These are phyloP conservation scores for Pangasius djambal DNA, from an alignment of 2,797 vertebrate genomes.

Conservation along the genomic window DNA sequence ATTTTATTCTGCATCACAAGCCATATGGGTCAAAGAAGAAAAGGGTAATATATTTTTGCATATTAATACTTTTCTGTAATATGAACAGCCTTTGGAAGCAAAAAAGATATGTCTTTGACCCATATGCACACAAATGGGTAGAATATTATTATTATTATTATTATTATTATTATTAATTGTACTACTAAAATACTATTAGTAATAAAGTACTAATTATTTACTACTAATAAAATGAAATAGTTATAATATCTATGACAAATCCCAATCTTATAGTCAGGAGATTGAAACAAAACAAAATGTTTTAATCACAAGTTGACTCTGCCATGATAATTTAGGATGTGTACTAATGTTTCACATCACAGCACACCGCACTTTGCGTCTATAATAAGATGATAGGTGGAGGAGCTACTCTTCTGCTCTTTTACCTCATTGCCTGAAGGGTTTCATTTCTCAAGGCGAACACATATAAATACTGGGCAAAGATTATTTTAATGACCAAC, in stretches of 20 bases:
- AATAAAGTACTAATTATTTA: neutral
- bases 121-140: neutral
- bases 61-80: neutral
- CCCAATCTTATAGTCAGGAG: neutral
- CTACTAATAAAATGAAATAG: neutral
- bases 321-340: neutral
- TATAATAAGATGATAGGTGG: neutral
- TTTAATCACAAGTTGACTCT: neutral
- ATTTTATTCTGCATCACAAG: constrained; percentile 12
- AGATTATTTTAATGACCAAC: neutral
- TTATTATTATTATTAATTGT: neutral
- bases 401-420: neutral
- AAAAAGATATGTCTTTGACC: neutral
- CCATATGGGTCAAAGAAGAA: neutral
- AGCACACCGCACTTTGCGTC: neutral
- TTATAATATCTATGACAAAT: neutral
- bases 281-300: neutral
- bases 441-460: neutral
- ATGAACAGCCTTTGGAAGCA: neutral
- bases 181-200: neutral
- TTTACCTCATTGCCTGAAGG: neutral
- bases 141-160: neutral
- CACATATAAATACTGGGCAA: neutral
- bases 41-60: neutral
- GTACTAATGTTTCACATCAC: neutral